A percentile compares a stretch with the other conserved stretches of the same genome.
phyloP scores from a whole-genome alignment of 2,888 invertebrate genomes.

The Merodon equestris region DNA sequence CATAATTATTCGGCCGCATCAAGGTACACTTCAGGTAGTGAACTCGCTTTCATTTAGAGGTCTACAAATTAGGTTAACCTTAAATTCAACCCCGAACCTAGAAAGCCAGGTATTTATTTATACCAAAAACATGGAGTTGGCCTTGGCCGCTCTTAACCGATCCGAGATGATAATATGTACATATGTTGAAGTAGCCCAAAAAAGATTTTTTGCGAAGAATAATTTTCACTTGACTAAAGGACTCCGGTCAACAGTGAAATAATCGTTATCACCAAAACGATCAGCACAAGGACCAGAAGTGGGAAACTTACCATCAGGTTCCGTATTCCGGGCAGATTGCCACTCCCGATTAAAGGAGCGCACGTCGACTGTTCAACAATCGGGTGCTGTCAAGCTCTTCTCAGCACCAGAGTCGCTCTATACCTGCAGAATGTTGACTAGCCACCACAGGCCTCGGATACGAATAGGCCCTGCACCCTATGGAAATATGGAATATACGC shows the following conservation, averaged over 20 bases:
- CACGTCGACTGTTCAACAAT: constrained; percentile 15
- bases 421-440: constrained; percentile 64
- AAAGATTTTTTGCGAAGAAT: no score
- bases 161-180: no score
- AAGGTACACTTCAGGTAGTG: no score
- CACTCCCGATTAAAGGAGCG: constrained; percentile 43
- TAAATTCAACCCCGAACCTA: no score
- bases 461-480: constrained; percentile 69
- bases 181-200: no score
- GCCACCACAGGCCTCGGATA: constrained; percentile 60
- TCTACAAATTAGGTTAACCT: no score
- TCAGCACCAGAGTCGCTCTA: constrained; percentile 47
- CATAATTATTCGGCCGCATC: no score
- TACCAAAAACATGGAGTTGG: no score
- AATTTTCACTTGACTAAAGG: no score
- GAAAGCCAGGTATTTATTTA: no score
- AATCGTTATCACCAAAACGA: constrained; percentile 63
- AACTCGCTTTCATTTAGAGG: no score
- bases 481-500: constrained; percentile 72
- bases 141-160: no score
- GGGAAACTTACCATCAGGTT: constrained; percentile 8
- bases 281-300: constrained; percentile 33
- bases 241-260: constrained; percentile 34
- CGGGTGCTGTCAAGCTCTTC: constrained; percentile 29
- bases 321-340: constrained; percentile 16